Base-by-base conservation (phyloP, 1,140 invertebrate species). In the Idris sp. region DNA sequence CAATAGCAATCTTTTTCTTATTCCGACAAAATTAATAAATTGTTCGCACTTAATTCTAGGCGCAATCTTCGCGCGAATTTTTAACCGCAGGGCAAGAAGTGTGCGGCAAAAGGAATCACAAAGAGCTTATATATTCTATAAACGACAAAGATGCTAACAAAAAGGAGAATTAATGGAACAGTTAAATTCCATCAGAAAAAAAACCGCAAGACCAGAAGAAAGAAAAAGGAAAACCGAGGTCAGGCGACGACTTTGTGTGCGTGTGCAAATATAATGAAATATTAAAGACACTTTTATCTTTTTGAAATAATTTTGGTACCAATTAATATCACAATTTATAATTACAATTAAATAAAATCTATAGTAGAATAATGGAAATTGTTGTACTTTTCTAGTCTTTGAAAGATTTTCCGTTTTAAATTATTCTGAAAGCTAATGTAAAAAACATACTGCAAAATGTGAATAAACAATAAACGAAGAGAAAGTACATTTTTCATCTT, bases 241-340 rank as follows among this genome's bases (percentile, higher is more conserved):
- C 62, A 48, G 40, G 35, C 49, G 14, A 54, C 13, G 40, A 28
- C 8, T 41, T 33, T 38, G 36, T 36, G 44, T 18, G 43, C 40
- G 43, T 51, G 62, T 68, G 64, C 49, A 58, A 35, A 58, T 68
- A 46, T 58, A 58, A 58, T 68, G 53, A 68, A 58, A 68, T 51
- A 68, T 68, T 68, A 68, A 68, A 41, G 53, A 33, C 33, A 48
- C 41, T 67, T 58, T 54, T 56, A 65, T 41, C 40, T 58, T 40
- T 30, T 26, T 7, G 14, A 15, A n/a, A n/a, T n/a, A n/a, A n/a
- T n/a, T n/a, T n/a, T n/a, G n/a, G n/a, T n/a, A n/a, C n/a, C n/a
- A n/a, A n/a, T n/a, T n/a, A n/a, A n/a, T n/a, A n/a, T n/a, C n/a
- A n/a, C n/a, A n/a, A n/a, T n/a, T n/a, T n/a, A n/a, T n/a, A n/a